Evolutionary conservation across 2,113 vertebrate genomes (phyloP).

Genomic region (Charina bottae): DNA sequence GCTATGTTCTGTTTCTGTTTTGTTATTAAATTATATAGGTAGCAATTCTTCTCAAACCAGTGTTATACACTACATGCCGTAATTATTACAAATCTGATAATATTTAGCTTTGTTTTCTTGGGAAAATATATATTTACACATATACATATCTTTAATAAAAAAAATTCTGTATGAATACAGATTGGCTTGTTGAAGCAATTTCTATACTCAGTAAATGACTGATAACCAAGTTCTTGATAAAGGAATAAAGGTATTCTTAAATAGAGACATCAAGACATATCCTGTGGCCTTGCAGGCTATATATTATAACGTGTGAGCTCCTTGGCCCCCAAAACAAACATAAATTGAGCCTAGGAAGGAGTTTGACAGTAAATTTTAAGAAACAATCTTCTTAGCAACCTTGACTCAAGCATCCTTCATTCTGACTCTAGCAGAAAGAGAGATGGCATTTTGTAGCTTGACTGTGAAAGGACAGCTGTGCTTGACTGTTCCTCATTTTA

Average conservation of each 20-base stretch:
- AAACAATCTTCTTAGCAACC: not conserved
- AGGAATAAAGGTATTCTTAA: not conserved
- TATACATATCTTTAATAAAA: constrained; percentile 49
- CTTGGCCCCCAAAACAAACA: not conserved
- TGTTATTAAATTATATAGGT: constrained; percentile 59
- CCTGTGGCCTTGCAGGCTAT: not conserved
- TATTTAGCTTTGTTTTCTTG: constrained; percentile 52
- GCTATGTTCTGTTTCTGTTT: constrained; percentile 63
- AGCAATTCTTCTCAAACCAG: constrained; percentile 68
- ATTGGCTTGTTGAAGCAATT: constrained; percentile 66
- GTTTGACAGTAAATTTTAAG: not conserved
- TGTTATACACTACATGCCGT: constrained; percentile 66
- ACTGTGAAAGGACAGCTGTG: not conserved
- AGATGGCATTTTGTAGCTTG: not conserved
- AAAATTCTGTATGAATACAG: constrained; percentile 65
- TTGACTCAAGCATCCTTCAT: not conserved
- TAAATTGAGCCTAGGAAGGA: not conserved
- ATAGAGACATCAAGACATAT: constrained; percentile 47
- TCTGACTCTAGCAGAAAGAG: not conserved
- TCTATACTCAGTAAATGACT: constrained; percentile 46
- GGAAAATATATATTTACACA: constrained; percentile 57
- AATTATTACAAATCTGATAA: constrained; percentile 54
- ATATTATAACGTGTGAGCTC: not conserved
- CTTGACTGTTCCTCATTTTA: not conserved
- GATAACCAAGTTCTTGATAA: not conserved